Evolutionary conservation across 1,140 invertebrate genomes (phyloP).

Genomic region (Drosophila ohnishii): DNA sequence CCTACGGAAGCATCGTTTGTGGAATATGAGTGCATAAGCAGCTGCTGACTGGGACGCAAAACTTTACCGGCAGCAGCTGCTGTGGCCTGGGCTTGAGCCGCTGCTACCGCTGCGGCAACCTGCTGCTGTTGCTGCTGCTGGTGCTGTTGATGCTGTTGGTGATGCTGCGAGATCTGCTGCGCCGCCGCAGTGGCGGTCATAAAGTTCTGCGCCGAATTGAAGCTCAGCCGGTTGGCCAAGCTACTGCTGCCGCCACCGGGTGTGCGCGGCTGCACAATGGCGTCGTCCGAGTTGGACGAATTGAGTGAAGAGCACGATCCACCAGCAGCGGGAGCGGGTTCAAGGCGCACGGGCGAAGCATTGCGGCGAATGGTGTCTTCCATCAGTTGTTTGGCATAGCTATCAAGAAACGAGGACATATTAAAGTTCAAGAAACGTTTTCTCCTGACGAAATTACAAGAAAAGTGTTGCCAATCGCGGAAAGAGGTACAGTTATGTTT

Average conservation of each 20-base stretch:
- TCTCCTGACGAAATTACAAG: background rate
- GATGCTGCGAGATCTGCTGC: constrained; percentile 70
- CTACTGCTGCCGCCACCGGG: constrained; percentile 59
- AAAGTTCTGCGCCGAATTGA: constrained; percentile 80
- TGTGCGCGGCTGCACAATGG: constrained; percentile 74
- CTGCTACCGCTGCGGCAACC: constrained; percentile 66
- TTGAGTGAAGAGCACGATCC: constrained; percentile 88
- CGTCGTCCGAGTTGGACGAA: constrained; percentile 90
- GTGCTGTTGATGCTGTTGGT: constrained; percentile 58
- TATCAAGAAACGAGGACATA: constrained; percentile 76
- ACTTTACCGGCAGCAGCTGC: constrained; percentile 83
- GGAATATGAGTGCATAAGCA: constrained; percentile 90
- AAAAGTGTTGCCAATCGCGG: constrained; percentile 3
- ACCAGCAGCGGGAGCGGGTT: constrained; percentile 82
- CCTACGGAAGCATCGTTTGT: constrained; percentile 92
- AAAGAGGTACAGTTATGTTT: constrained; percentile 10
- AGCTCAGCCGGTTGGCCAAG: constrained; percentile 81
- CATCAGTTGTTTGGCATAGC: constrained; percentile 94
- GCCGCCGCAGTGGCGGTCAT: constrained; percentile 82
- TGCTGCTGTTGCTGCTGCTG: constrained; percentile 65
- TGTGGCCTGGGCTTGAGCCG: constrained; percentile 70
- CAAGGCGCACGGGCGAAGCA: constrained; percentile 92
- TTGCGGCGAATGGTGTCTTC: constrained; percentile 96
- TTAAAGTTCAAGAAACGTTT: background rate
- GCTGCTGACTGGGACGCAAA: constrained; percentile 84